Percentiles rank a stretch among this genome's conserved stretches.
Conservation (phyloP, 1,140 invertebrate genomes). For the Coptotermes formosanus region DNA sequence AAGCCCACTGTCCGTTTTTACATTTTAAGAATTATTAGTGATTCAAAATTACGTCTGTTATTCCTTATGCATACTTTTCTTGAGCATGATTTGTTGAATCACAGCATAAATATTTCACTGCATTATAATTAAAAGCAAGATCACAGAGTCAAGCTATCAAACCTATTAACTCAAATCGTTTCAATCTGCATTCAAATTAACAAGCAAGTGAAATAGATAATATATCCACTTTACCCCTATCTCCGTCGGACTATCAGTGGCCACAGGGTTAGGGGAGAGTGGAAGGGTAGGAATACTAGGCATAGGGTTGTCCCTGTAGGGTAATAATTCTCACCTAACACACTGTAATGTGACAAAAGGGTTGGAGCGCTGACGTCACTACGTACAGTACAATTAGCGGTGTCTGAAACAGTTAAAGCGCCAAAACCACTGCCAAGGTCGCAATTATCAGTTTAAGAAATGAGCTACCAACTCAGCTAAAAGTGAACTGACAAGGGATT, state of each 20-base stretch:
- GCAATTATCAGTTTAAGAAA: not conserved
- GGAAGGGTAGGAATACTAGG: not conserved
- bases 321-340: conserved; percentile 12
- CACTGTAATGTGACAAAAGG: conserved; percentile 1
- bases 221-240: conserved; percentile 5
- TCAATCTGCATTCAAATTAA: conserved; percentile 13
- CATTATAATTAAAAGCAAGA: not conserved
- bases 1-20: too few species aligned
- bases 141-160: not conserved
- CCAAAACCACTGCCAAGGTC: not conserved
- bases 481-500: not conserved
- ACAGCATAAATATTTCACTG: not conserved
- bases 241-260: not conserved
- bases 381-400: not conserved
- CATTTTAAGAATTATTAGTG: too few species aligned
- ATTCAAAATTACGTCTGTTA: too few species aligned
- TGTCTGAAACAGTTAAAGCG: not conserved
- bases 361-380: not conserved
- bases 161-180: not conserved
- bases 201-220: not conserved
- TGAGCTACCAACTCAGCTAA: not conserved
- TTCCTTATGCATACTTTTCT: too few species aligned
- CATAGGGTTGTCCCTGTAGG: conserved; percentile 3
- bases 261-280: not conserved
- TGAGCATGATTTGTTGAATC: not conserved